These are phyloP conservation scores for Clarias magur DNA, from an alignment of 2,113 vertebrate species.

Conservation along the genomic window DNA sequence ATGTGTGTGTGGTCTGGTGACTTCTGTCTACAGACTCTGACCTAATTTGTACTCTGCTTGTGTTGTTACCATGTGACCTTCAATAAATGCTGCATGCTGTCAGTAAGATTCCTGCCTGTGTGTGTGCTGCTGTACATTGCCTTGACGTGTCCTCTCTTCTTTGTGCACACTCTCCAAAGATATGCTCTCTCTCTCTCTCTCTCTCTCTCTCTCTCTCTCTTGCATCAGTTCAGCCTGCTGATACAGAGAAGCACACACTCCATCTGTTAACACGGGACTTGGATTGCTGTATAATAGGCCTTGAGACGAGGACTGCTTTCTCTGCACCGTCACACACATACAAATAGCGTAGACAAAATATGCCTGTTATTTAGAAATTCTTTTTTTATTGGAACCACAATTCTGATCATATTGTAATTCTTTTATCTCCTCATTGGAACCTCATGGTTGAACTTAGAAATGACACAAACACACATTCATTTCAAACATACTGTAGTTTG, in stretches of 20 bases:
- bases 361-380: background rate
- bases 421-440: background rate
- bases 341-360: background rate
- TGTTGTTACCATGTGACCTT: constrained; percentile 56
- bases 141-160: constrained; percentile 31
- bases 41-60: constrained; percentile 52
- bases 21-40: constrained; percentile 46
- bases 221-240: constrained; percentile 23
- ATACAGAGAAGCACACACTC: constrained; percentile 39
- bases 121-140: constrained; percentile 19
- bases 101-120: constrained; percentile 32
- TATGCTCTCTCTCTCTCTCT: background rate
- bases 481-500: background rate
- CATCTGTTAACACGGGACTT: constrained; percentile 38
- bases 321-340: constrained; percentile 17
- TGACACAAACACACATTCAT: background rate
- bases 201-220: background rate
- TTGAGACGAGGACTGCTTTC: constrained; percentile 5
- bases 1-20: background rate
- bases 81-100: constrained; percentile 17
- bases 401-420: background rate
- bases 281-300: constrained; percentile 15
- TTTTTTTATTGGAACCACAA: background rate
- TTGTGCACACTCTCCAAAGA: background rate
- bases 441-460: background rate